phyloP scores from a whole-genome alignment of 1,140 invertebrate genomes.

The Teleopsis dalmanni region DNA sequence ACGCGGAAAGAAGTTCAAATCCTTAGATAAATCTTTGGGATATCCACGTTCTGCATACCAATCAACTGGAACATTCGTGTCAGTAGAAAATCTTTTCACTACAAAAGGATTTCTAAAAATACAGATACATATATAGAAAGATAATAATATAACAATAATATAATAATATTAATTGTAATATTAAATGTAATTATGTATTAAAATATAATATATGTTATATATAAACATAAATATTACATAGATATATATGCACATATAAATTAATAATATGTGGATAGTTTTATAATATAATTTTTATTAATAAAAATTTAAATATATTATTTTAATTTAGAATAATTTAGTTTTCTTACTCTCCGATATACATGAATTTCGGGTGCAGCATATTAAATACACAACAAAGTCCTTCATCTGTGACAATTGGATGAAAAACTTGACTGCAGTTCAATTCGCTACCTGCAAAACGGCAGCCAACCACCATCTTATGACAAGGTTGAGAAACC shows the following conservation, averaged over 20 bases:
- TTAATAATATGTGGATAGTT: too few relatives aligned
- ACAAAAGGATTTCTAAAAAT: not conserved
- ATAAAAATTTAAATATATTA: too few relatives aligned
- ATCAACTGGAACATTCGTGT: slow-evolving; percentile 46
- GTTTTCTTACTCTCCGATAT: slow-evolving; percentile 44
- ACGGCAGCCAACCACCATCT: slow-evolving; percentile 58
- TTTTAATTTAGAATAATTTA: too few relatives aligned
- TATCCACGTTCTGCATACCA: slow-evolving; percentile 69
- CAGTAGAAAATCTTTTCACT: not conserved
- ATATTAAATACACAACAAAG: slow-evolving; percentile 76
- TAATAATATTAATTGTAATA: too few relatives aligned
- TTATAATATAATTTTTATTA: too few relatives aligned
- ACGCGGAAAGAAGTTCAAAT: slow-evolving; percentile 57
- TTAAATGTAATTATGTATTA: too few relatives aligned
- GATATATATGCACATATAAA: too few relatives aligned
- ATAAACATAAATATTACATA: too few relatives aligned
- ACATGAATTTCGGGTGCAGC: slow-evolving; percentile 58
- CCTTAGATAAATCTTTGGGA: slow-evolving; percentile 43
- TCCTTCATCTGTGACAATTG: slow-evolving; percentile 70
- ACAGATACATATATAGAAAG: too few relatives aligned
- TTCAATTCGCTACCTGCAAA: slow-evolving; percentile 55
- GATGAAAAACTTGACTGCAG: slow-evolving; percentile 63
- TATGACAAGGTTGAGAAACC: slow-evolving; percentile 57
- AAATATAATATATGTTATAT: too few relatives aligned
- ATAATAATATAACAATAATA: too few relatives aligned